A percentile compares a stretch with the other conserved stretches of the same genome.
Conservation (phyloP, 2,113 vertebrate species). For the Microtus pennsylvanicus region DNA sequence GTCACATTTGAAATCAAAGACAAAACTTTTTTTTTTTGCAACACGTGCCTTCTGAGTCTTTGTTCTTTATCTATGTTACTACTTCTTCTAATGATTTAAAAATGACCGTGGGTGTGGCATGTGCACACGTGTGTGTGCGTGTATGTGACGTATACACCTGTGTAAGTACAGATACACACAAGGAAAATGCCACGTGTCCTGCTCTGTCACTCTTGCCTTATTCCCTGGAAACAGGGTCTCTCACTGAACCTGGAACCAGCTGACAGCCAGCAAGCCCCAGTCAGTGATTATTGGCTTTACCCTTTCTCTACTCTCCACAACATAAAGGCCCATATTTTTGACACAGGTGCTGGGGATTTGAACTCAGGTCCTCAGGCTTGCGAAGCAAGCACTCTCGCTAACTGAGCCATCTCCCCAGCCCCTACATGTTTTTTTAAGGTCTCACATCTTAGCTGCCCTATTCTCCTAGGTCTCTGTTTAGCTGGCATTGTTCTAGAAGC, state of each 20-base stretch:
- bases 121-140: background rate
- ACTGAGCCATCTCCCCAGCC: background rate
- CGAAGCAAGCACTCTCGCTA: background rate
- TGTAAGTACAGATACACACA: background rate
- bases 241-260: too few species aligned
- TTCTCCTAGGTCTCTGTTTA: background rate
- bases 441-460: background rate
- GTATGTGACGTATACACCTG: background rate
- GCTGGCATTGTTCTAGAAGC: background rate
- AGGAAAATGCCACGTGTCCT: background rate
- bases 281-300: background rate
- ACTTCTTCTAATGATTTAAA: background rate
- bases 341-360: background rate
- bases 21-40: background rate
- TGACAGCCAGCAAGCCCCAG: background rate
- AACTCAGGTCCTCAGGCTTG: background rate
- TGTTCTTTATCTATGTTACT: background rate
- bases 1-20: conserved; percentile 28
- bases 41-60: background rate
- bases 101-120: background rate
- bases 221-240: background rate
- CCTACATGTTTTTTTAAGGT: background rate
- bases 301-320: background rate
- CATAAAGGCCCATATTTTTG: background rate
- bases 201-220: background rate